Conservation (phyloP, 2,797 vertebrate species). For the Rhyacichthys aspro region DNA sequence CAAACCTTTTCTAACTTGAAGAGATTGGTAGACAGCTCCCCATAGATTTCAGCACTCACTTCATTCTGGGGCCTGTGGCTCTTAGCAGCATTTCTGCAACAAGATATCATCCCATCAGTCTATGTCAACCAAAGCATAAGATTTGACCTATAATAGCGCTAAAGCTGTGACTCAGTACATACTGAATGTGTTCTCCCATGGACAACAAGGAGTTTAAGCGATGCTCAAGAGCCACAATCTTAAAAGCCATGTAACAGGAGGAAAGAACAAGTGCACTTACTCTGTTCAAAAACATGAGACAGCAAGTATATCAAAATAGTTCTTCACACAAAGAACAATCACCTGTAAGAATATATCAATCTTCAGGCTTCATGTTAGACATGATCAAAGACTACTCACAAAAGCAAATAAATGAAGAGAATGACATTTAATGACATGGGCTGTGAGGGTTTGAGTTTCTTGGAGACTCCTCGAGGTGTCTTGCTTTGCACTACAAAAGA, state of each 20-base stretch:
- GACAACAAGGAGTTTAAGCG: conserved; percentile 83
- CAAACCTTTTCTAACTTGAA: conserved; percentile 76
- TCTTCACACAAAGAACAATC: neutral
- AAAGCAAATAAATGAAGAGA: conserved; percentile 87
- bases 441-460: conserved; percentile 75
- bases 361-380: conserved; percentile 13
- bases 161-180: conserved; percentile 77
- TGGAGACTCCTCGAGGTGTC: conserved; percentile 36
- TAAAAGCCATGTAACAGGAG: conserved; percentile 93
- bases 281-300: conserved; percentile 67
- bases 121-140: neutral
- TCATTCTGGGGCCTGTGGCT: conserved; percentile 56
- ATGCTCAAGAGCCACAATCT: conserved; percentile 89
- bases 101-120: neutral
- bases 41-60: conserved; percentile 69
- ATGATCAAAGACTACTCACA: conserved; percentile 82
- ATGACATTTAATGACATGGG: conserved; percentile 79
- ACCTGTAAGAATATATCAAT: neutral
- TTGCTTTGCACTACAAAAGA: conserved; percentile 67
- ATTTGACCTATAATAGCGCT: neutral
- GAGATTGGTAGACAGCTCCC: conserved; percentile 75
- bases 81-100: conserved; percentile 54
- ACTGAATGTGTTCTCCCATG: conserved; percentile 72
- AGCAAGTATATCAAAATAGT: neutral
- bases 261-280: conserved; percentile 87